phyloP scores from a whole-genome alignment of 2,797 vertebrate genomes.

The Remorina albescens region DNA sequence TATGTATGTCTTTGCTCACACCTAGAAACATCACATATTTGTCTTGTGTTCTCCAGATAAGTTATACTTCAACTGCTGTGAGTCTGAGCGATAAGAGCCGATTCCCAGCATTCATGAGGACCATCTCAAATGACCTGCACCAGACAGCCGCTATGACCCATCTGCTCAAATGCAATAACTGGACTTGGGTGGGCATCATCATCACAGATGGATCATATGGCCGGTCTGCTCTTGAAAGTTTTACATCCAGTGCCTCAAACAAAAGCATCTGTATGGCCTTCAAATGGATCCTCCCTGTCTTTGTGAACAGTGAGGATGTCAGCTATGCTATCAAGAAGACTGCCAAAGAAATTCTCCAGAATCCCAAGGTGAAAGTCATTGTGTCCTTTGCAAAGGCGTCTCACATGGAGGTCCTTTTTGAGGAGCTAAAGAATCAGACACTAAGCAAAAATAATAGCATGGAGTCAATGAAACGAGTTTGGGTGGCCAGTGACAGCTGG shows the following conservation, averaged over 20 bases:
- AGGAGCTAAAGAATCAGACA: slow-evolving; percentile 73
- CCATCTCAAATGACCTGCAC: slow-evolving; percentile 88
- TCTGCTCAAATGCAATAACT: slow-evolving; percentile 83
- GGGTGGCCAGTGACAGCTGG: slow-evolving; percentile 93
- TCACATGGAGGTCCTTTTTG: slow-evolving; percentile 85
- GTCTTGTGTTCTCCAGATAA: slow-evolving; percentile 85
- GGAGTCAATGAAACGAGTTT: slow-evolving; percentile 83
- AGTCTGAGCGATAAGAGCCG: slow-evolving; percentile 91
- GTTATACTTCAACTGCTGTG: slow-evolving; percentile 89
- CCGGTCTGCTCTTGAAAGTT: slow-evolving; percentile 84
- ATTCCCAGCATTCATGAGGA: slow-evolving; percentile 91
- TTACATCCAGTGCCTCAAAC: slow-evolving; percentile 80
- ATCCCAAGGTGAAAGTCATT: slow-evolving; percentile 87
- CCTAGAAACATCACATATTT: not conserved
- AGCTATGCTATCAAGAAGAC: slow-evolving; percentile 71
- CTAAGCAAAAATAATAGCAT: slow-evolving; percentile 67
- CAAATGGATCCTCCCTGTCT: slow-evolving; percentile 85
- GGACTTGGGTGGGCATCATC: slow-evolving; percentile 92
- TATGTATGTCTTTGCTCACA: not conserved
- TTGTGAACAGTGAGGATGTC: slow-evolving; percentile 77
- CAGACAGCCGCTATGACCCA: slow-evolving; percentile 90
- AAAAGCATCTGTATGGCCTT: slow-evolving; percentile 90
- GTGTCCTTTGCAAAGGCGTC: slow-evolving; percentile 88
- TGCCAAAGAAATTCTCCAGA: slow-evolving; percentile 82
- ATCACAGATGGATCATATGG: slow-evolving; percentile 91